Conservation (phyloP, 1,140 invertebrate species). For the Drosophila navojoa region DNA sequence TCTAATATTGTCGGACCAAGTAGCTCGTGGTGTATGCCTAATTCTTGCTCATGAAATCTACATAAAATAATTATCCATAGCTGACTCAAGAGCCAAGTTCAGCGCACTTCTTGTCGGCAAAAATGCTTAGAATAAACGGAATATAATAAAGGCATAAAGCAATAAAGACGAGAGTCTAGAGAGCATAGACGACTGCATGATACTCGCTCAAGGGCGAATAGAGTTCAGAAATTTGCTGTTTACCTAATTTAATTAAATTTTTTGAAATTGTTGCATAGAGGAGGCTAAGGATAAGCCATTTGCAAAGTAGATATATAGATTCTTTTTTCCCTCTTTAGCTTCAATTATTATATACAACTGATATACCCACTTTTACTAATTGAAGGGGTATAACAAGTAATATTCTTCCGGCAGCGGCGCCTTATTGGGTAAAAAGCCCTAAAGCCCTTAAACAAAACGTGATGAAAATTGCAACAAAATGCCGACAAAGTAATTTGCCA, state of each 20-base stretch:
- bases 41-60: constrained; percentile 55
- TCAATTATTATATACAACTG: no score
- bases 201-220: no score
- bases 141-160: no score
- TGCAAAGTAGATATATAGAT: no score
- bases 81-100: constrained; percentile 58
- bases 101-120: constrained; percentile 34
- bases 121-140: not conserved
- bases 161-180: no score
- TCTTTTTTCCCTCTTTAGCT: no score
- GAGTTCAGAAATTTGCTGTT: no score
- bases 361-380: no score
- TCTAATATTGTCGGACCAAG: constrained; percentile 27
- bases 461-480: not conserved
- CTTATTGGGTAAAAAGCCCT: constrained; percentile 9
- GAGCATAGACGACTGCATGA: no score
- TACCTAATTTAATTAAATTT: no score
- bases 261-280: no score
- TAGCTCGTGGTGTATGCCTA: constrained; percentile 55
- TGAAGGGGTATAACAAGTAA: not conserved
- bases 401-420: constrained; percentile 19
- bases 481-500: constrained; percentile 18
- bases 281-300: no score
- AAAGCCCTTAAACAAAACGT: not conserved
- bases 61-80: constrained; percentile 10